Base-by-base conservation (phyloP, 2,888 invertebrate genomes). In the Drosophila tanythrix region DNA sequence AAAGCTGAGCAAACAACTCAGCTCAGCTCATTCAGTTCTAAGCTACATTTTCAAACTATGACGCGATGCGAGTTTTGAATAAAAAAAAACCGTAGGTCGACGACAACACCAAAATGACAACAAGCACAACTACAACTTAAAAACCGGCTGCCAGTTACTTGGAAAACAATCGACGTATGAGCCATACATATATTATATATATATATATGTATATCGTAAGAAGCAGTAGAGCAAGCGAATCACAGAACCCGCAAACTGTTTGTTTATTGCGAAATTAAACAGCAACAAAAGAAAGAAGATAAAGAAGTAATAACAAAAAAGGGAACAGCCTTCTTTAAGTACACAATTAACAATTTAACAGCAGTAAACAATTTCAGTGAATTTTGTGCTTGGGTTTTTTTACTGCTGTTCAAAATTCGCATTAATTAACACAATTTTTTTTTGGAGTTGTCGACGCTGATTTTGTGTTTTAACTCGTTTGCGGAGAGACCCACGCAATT, bases 81-180 rank as follows among this genome's bases (percentile, higher is more conserved):
- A 53, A 59, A 79, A 69, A 25, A 35, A 29, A 57, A n/a, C 68
- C 86, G 91, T 91, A 90, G 91, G 91, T 90, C 80, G 86, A 65
- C 77, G 69, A 62, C 79, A 67, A 74, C 58, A 76, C 15, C 11
- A 21, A 43, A 61, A 63, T 33, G 33, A 33, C 33, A 33, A 31
- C 31, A 31, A 31, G 31, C 31, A 56, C 36, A 55, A 57, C 56
- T 48, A 62, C 60, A 64, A 60, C 15, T 58, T 13, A 38, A 87
- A 83, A 89, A 90, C 89, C 85, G 87, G 89, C 80, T 90, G 74
- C 67, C 56, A 70, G 70, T 77, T 90, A 90, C 91, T 89, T 89
- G 89, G 87, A 87, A 89, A 81, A 75, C 63, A 74, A 85, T 69
- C 83, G 80, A 83, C 74, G 66, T 72, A 62, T 78, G 76, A 63